Evolutionary conservation across 1,140 invertebrate genomes (phyloP).

Genomic region (Cyrtorhinus lividipennis): DNA sequence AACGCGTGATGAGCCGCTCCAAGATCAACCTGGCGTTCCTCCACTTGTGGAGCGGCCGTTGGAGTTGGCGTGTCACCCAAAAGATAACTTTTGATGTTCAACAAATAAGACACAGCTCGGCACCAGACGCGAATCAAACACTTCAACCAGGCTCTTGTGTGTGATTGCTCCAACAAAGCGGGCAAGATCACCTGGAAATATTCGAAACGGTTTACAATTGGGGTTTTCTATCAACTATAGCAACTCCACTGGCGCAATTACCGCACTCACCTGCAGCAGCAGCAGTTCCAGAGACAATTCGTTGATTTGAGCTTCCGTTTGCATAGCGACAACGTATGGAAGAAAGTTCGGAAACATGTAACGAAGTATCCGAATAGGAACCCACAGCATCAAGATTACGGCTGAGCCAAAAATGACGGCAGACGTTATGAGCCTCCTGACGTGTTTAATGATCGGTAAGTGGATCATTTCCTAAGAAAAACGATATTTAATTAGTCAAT

Average conservation of each 20-base stretch:
- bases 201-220: too few species aligned
- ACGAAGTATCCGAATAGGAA: slow-evolving; percentile 81
- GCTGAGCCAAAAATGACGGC: slow-evolving; percentile 92
- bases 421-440: slow-evolving; percentile 77
- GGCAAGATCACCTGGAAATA: slow-evolving; percentile 80
- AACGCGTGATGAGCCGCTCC: slow-evolving; percentile 72
- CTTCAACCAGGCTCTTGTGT: slow-evolving; percentile 87
- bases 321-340: slow-evolving; percentile 77
- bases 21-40: slow-evolving; percentile 40
- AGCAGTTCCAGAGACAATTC: slow-evolving; percentile 89
- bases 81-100: slow-evolving; percentile 80
- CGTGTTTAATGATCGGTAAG: slow-evolving; percentile 78
- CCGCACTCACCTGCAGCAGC: slow-evolving; percentile 65
- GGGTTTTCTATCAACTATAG: too few species aligned
- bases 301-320: slow-evolving; percentile 65
- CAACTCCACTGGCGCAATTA: too few species aligned
- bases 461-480: slow-evolving; percentile 80
- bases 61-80: slow-evolving; percentile 45
- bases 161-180: slow-evolving; percentile 87
- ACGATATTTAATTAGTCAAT: slow-evolving; percentile 11
- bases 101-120: slow-evolving; percentile 60
- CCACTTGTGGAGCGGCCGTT: slow-evolving; percentile 28
- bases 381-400: slow-evolving; percentile 89
- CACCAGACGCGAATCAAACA: slow-evolving; percentile 79
- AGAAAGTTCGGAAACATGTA: slow-evolving; percentile 71